Percentiles rank a stretch among this genome's conserved stretches.
phyloP scores from a whole-genome alignment of 2,797 vertebrate genomes.

The Typhlichthys eigenmanni region DNA sequence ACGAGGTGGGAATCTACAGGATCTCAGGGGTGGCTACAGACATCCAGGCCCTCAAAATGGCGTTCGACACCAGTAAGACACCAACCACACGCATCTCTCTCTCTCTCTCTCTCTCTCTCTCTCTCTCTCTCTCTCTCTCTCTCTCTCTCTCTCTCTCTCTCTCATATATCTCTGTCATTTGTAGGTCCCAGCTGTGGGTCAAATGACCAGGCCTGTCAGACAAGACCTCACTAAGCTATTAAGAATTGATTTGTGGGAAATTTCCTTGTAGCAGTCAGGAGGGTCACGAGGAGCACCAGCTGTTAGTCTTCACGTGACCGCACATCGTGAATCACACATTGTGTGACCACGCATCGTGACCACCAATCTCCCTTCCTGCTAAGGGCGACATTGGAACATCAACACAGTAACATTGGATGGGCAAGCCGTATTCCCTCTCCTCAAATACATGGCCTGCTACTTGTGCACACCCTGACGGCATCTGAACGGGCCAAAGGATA shows the following conservation, averaged over 20 bases:
- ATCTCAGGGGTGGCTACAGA: constrained; percentile 98
- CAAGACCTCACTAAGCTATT: neutral
- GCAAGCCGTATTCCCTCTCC: no score
- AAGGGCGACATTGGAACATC: no score
- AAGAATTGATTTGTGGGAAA: constrained; percentile 12
- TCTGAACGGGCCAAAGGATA: no score
- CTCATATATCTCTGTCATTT: neutral
- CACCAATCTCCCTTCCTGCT: no score
- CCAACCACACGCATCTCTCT: neutral
- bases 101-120: neutral
- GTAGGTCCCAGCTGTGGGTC: neutral
- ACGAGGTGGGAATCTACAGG: constrained; percentile 97
- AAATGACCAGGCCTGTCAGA: neutral
- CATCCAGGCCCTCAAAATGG: constrained; percentile 93
- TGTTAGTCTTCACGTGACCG: constrained; percentile 12
- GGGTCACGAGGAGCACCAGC: constrained; percentile 36
- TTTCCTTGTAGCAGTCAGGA: neutral
- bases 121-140: no score
- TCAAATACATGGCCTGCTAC: no score
- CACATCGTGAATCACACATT: no score
- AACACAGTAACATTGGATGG: no score
- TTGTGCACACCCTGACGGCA: no score
- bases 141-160: no score
- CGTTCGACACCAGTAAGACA: constrained; percentile 93
- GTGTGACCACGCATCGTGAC: no score